Evolutionary conservation across 2,797 vertebrate species (phyloP), one percentile per base, ranked within the genome.

Genomic region (Chelon auratus): DNA sequence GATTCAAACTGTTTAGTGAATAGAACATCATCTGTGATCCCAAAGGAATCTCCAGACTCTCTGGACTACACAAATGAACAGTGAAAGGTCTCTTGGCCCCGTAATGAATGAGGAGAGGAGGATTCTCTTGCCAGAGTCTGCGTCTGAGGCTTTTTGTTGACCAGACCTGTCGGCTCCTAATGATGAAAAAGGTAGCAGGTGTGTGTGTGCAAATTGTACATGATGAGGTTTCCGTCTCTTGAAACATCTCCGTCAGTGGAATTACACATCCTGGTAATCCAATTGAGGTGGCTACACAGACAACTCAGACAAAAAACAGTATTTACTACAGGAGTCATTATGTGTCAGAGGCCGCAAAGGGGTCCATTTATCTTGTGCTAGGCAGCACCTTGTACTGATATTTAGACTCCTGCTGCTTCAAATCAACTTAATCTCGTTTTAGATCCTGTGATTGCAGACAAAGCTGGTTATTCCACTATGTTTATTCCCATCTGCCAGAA

Each of bases 261-360:
- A 91, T 91, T 88, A 92, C 75, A 76, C 71, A 85, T 78, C 68
- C 58, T 24, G 33, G 72, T 90, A 92, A 94, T 93, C 89, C 85
- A 89, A 94, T 93, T 72, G 82, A 79, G 62, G 66, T 68, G 68
- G 82, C 82, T 71, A 81, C 81, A 62, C 90, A 92, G 82, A 85
- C 83, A 79, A 80, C 77, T 81, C 85, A 85, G 91, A 93, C 82
- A 87, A 85, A 92, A 93, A 90, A 50, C 89, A 86, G 86, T 62
- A 66, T 87, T 90, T 92, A 90, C 87, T 69, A 45, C 62, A 74
- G 73, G 33, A 88, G 86, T 82, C 90, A 91, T 92, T 87, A 89
- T 67, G 79, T 70, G 87, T 84, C 84, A 62, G 81, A 85, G 61
- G 56, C 79, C 62, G 72, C 76, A 53, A 80, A 75, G 63, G 88